Evolutionary conservation across 1,140 invertebrate genomes (phyloP).

Genomic region (Xylocopa sonorina): DNA sequence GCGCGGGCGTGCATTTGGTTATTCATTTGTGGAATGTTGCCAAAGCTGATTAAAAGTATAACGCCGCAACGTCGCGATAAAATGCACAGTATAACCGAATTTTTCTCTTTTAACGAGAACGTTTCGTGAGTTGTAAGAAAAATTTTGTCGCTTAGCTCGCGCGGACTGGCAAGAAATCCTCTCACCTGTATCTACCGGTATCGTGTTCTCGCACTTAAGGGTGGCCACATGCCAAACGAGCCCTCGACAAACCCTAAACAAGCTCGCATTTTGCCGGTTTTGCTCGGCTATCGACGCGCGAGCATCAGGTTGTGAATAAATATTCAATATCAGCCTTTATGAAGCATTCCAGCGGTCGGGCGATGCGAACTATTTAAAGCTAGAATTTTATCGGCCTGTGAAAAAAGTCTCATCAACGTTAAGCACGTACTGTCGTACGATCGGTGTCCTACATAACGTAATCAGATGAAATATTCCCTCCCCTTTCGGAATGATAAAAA

Average conservation of each 20-base stretch:
- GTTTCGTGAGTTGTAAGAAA: too few species aligned
- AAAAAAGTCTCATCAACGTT: conserved; percentile 6
- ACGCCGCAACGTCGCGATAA: too few species aligned
- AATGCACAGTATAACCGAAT: too few species aligned
- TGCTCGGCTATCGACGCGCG: conserved; percentile 12
- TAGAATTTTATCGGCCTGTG: neutral
- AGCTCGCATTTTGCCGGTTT: conserved; percentile 41
- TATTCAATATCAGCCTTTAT: conserved; percentile 12
- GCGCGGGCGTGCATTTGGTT: neutral
- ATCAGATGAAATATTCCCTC: conserved; percentile 8
- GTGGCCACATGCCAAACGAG: conserved; percentile 64
- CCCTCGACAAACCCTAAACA: conserved; percentile 62
- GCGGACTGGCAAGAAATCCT: neutral
- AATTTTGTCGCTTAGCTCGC: too few species aligned
- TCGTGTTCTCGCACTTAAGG: conserved; percentile 27
- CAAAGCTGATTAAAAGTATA: neutral
- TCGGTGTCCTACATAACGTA: conserved; percentile 8
- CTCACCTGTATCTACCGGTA: neutral
- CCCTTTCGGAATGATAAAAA: neutral
- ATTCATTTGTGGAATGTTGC: neutral
- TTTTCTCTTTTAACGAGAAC: too few species aligned
- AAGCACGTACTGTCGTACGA: neutral
- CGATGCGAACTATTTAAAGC: neutral
- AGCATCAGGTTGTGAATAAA: conserved; percentile 62
- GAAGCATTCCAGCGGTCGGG: neutral